Evolutionary conservation across 2,113 vertebrate species (phyloP).

Genomic region (Sturnira hondurensis): DNA sequence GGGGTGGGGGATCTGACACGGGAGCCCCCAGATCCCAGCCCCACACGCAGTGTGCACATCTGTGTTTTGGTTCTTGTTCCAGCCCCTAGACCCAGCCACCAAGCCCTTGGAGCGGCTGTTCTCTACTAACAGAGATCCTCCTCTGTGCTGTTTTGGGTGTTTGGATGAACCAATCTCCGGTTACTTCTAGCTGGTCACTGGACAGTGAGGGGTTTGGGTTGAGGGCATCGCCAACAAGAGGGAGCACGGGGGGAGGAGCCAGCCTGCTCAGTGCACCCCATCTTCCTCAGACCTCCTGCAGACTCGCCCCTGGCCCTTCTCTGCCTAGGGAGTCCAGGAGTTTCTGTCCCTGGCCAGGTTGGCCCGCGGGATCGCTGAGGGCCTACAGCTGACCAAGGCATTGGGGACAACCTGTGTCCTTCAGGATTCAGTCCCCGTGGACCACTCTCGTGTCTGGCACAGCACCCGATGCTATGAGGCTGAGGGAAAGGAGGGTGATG

Average conservation of each 20-base stretch:
- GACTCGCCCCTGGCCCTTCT: background rate
- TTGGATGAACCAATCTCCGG: background rate
- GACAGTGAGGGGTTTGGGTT: background rate
- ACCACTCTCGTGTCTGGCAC: background rate
- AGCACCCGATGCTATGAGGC: rapidly evolving
- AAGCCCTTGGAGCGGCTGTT: background rate
- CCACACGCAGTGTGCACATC: rapidly evolving
- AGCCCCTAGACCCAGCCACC: background rate
- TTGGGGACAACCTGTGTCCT: background rate
- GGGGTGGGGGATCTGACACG: background rate
- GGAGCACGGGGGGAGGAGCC: rapidly evolving
- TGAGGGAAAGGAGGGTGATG: too few relatives aligned
- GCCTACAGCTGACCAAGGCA: background rate
- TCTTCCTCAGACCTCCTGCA: background rate
- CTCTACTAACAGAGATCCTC: background rate
- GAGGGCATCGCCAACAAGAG: background rate
- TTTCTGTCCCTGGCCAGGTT: background rate
- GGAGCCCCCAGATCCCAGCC: background rate
- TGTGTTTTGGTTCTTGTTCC: background rate
- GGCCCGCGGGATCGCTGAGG: background rate
- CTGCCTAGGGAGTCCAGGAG: background rate
- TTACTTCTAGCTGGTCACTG: background rate
- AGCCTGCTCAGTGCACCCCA: background rate
- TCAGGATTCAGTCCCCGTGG: background rate
- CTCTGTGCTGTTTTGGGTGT: background rate